Conservation (phyloP, 2,797 vertebrate genomes). For the Acridotheres tristis region DNA sequence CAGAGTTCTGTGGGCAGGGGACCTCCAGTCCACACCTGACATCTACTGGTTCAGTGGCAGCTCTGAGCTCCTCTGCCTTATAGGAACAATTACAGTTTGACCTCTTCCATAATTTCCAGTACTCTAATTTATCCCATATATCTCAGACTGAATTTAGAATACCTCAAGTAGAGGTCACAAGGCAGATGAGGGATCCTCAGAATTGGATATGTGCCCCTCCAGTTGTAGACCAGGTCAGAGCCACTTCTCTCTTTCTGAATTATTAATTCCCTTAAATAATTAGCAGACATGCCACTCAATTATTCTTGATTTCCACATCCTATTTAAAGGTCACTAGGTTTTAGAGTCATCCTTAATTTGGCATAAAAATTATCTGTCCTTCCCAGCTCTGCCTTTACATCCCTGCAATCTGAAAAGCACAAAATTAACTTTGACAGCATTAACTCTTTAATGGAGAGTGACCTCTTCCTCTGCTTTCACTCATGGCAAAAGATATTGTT, state of each 20-base stretch:
- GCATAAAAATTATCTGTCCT: slow-evolving; percentile 49
- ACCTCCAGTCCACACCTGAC: not conserved
- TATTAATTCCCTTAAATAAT: slow-evolving; percentile 68
- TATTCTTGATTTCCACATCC: slow-evolving; percentile 61
- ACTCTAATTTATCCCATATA: not conserved
- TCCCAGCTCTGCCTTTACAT: not conserved
- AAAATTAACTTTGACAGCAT: slow-evolving; percentile 22
- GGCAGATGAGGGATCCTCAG: not conserved
- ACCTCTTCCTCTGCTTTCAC: not conserved
- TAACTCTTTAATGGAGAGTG: not conserved
- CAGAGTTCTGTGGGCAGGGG: not conserved
- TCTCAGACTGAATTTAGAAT: not conserved
- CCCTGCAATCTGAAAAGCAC: not conserved
- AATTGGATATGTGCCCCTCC: not conserved
- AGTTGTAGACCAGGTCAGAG: slow-evolving; percentile 21
- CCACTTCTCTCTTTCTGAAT: slow-evolving; percentile 26
- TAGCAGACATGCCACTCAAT: slow-evolving; percentile 68
- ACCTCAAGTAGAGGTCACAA: not conserved
- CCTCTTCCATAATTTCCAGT: not conserved
- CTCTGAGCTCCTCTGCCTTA: not conserved
- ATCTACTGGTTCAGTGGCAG: not conserved
- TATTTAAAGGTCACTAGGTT: slow-evolving; percentile 72
- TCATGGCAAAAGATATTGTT: not conserved
- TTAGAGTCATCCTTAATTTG: slow-evolving; percentile 64
- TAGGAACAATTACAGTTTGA: not conserved